Evolutionary conservation across 2,797 vertebrate species (phyloP).

Genomic region (Rhabdophis nuchalis): DNA sequence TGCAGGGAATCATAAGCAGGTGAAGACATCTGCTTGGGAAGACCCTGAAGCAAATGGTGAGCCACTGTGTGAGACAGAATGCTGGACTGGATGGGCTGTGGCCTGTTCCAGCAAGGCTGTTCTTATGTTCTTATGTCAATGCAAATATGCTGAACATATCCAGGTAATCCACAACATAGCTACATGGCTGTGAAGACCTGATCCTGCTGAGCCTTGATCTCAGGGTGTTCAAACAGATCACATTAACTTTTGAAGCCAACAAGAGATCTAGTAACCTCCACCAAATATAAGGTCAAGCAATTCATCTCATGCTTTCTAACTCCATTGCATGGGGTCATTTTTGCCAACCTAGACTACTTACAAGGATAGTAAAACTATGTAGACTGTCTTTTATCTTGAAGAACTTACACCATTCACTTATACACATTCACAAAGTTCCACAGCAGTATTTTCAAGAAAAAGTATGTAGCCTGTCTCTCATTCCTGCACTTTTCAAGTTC

Average conservation of each 20-base stretch:
- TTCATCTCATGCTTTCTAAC: not conserved
- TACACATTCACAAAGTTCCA: not conserved
- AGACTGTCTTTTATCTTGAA: not conserved
- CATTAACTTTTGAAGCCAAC: not conserved
- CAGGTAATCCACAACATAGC: not conserved
- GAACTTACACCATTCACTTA: not conserved
- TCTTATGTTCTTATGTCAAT: too few species aligned
- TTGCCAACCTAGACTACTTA: not conserved
- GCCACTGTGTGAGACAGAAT: too few species aligned
- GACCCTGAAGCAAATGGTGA: too few species aligned
- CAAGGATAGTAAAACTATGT: not conserved
- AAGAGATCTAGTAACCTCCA: not conserved
- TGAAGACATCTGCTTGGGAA: too few species aligned
- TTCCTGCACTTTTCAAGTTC: not conserved
- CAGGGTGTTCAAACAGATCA: not conserved
- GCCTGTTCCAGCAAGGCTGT: too few species aligned
- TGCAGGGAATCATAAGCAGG: too few species aligned
- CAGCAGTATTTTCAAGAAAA: not conserved
- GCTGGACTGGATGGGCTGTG: too few species aligned
- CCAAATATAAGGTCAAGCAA: not conserved
- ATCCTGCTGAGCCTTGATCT: not conserved
- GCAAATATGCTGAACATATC: not conserved
- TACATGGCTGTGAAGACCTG: not conserved
- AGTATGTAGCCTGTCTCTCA: not conserved
- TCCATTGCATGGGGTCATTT: not conserved